Base-by-base conservation (phyloP, 2,888 invertebrate species). In the Rosalia funebris region DNA sequence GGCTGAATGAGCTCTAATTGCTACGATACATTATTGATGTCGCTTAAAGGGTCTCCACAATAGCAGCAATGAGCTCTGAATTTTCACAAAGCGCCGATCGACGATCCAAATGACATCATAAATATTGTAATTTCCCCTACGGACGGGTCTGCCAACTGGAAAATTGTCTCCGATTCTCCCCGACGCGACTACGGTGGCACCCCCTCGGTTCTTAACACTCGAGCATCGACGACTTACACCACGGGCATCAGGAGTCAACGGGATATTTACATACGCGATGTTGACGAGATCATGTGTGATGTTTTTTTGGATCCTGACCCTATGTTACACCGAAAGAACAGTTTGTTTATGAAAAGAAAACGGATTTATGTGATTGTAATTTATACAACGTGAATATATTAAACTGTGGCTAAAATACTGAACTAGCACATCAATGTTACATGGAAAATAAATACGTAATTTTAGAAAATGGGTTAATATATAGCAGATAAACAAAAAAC, bases 101-200 rank as follows among this genome's bases (percentile, higher is more conserved):
- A 71, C 75, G 73, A 73, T 75, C 76, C 72, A 78, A 79, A 78
- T 77, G 77, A 79, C 78, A 78, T 78, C 77, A 77, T 79, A 79
- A 79, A 79, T 79, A 79, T 79, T 79, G 77, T 79, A 79, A 79
- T 79, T 78, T 77, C 70, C 72, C 71, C 73, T 66, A 67, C 68
- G 71, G 70, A 72, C 69, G 66, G 69, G 57, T 64, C 67, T 57
- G 59, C 62, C 72, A 63, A 69, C 75, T 70, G 76, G 74, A 76
- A 75, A 75, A 75, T 75, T 71, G 72, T 75, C 73, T 68, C 66
- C 66, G 69, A 65, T 65, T 69, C 63, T 63, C 64, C 63, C 66
- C 14, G 42, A 12, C 42, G 17, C 42, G 15, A 20, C 42, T 42
- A 11, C 42, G 45, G 46, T 42, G 45, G 48, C 48, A 47, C 58